A percentile compares a stretch with the other conserved stretches of the same genome.
phyloP scores from a whole-genome alignment of 2,797 vertebrate genomes.

The Macroramphosus scolopax region DNA sequence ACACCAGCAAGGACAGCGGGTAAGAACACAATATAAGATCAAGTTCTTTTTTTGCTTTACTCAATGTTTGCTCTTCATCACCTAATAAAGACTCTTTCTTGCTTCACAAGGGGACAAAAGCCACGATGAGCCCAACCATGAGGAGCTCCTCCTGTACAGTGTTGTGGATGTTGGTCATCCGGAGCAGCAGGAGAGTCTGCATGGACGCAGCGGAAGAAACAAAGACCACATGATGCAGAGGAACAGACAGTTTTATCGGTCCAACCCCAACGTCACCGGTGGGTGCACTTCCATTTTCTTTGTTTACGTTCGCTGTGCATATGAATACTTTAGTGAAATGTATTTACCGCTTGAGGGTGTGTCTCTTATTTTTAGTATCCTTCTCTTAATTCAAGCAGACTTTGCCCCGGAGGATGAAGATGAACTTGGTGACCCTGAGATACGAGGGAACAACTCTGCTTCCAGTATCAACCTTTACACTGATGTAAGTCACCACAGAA shows the following conservation, averaged over 20 bases:
- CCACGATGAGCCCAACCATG: slow-evolving; percentile 72
- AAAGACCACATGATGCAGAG: slow-evolving; percentile 83
- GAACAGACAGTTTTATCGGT: slow-evolving; percentile 86
- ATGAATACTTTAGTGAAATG: slow-evolving; percentile 10
- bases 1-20: slow-evolving; percentile 78
- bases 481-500: slow-evolving; percentile 68
- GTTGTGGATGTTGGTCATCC: slow-evolving; percentile 74
- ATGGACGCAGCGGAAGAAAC: slow-evolving; percentile 73
- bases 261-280: slow-evolving; percentile 90
- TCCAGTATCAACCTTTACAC: slow-evolving; percentile 85
- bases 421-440: slow-evolving; percentile 66
- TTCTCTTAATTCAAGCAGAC: slow-evolving; percentile 63
- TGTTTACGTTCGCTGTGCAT: neutral
- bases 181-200: slow-evolving; percentile 75
- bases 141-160: slow-evolving; percentile 75
- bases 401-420: slow-evolving; percentile 78
- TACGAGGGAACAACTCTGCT: slow-evolving; percentile 77
- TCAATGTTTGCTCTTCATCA: slow-evolving; percentile 24
- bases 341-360: slow-evolving; percentile 1
- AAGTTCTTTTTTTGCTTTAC: accelerated
- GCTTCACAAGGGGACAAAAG: slow-evolving; percentile 63
- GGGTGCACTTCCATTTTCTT: slow-evolving; percentile 47
- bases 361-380: slow-evolving; percentile 3
- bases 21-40: slow-evolving; percentile 38
- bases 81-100: slow-evolving; percentile 48